Evolutionary conservation across 2,113 vertebrate species (phyloP), one percentile per base, ranked within the genome.

Genomic region (Solea senegalensis): DNA sequence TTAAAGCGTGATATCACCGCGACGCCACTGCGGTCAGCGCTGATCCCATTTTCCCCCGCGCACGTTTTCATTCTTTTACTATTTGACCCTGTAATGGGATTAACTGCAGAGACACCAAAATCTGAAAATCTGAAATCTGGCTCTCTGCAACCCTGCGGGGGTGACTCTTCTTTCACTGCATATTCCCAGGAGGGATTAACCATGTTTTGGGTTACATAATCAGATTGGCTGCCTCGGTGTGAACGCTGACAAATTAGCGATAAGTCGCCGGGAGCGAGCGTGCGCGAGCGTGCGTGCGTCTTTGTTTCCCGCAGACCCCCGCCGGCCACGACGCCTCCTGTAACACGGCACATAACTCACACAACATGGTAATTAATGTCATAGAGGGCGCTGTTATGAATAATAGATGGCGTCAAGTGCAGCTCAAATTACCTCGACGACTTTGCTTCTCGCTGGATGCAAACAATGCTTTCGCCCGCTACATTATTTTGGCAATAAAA

Each of bases 71-170:
- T 79, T 78, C 51, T 76, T 90, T 83, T 87, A 61, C 62, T 77
- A 64, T 82, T 81, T 90, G 78, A 69, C 76, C 67, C 65, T 52
- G 39, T 88, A 89, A 89, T 89, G 76, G 87, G 90, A 91, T 91
- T 91, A 92, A 79, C 88, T 86, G 52, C 67, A 71, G 69, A 86
- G 83, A 85, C 84, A 86, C 82, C 82, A 85, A 21, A 21, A 21
- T 21, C 21, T 21, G 21, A 21, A 21, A 21, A 82, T 90, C 83
- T 87, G 69, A 83, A 87, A 89, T 88, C 74, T 81, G 13, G 69
- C 72, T 84, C 84, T 80, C 68, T 63, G 74, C 51, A 43, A 21
- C 21, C 21, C 21, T 21, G 21, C 21, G 21, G 21, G 85, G 71
- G 45, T 66, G 64, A 84, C 62, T 82, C 82, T 79, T 83, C 65